phyloP scores from a whole-genome alignment of 1,140 invertebrate genomes.

The Bombus ignitus region DNA sequence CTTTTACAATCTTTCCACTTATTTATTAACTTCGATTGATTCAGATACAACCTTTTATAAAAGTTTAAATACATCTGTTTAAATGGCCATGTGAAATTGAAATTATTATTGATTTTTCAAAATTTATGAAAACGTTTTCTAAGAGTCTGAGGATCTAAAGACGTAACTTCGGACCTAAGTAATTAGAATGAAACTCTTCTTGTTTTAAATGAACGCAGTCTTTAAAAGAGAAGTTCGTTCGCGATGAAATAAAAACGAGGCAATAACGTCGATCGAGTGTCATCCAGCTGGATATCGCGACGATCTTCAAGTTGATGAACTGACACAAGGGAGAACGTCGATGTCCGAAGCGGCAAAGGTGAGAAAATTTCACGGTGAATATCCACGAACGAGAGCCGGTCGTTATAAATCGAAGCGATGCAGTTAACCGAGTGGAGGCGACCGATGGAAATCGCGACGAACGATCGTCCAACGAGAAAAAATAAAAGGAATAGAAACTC shows the following conservation, averaged over 20 bases:
- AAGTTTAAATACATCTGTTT: no score
- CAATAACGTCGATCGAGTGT: background rate
- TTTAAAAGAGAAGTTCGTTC: background rate
- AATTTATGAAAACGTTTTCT: no score
- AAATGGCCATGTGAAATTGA: no score
- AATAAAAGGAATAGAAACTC: slow-evolving; percentile 22
- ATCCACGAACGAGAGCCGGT: background rate
- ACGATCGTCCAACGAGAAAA: background rate
- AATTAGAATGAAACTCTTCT: no score
- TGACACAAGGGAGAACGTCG: background rate
- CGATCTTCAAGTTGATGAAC: slow-evolving; percentile 21
- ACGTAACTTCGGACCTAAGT: no score
- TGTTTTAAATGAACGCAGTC: background rate
- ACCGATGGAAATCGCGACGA: background rate
- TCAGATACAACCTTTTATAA: no score
- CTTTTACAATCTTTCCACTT: background rate
- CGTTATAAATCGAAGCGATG: slow-evolving; percentile 8
- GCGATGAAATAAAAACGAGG: background rate
- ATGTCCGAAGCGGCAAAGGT: background rate
- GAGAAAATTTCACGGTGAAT: slow-evolving; percentile 21
- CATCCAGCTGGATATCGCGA: background rate
- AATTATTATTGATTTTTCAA: no score
- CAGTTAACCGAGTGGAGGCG: slow-evolving; percentile 9
- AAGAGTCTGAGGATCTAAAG: no score
- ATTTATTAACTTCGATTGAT: no score